Conservation (phyloP, 2,797 vertebrate species). For the Cyclura pinguis region DNA sequence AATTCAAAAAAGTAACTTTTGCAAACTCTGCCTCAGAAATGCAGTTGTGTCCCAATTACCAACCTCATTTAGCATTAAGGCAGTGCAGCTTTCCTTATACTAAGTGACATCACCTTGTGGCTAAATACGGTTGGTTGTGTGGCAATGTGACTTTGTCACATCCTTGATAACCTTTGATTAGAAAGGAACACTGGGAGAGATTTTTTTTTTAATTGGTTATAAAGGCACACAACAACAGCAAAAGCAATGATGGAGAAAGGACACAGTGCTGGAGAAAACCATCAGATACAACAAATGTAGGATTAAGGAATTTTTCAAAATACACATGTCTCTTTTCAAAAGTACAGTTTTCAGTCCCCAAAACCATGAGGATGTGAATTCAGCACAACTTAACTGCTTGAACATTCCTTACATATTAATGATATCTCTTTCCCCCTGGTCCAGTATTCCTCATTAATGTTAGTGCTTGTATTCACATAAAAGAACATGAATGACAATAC, state of each 20-base stretch:
- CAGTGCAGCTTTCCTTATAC: not conserved
- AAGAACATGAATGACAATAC: slow-evolving; percentile 1
- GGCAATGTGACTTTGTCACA: not conserved
- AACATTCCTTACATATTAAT: not conserved
- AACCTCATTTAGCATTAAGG: not conserved
- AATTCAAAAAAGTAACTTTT: no score
- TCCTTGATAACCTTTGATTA: not conserved
- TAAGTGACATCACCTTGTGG: not conserved
- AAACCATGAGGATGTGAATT: not conserved
- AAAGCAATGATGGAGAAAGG: not conserved
- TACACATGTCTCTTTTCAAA: no score
- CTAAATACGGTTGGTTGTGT: not conserved
- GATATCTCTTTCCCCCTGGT: not conserved
- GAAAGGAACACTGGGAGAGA: not conserved
- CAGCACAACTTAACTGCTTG: not conserved
- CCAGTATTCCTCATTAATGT: slow-evolving; percentile 1
- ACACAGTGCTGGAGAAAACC: not conserved
- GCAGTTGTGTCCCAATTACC: not conserved
- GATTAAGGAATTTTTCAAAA: not conserved
- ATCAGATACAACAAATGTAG: not conserved
- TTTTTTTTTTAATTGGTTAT: not conserved
- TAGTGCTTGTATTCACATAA: slow-evolving; percentile 6
- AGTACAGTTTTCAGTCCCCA: no score
- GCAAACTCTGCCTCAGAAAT: not conserved
- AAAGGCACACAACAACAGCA: not conserved